These are phyloP conservation scores for Podarcis siculus DNA, from an alignment of 2,797 vertebrate species.

Conservation along the genomic window DNA sequence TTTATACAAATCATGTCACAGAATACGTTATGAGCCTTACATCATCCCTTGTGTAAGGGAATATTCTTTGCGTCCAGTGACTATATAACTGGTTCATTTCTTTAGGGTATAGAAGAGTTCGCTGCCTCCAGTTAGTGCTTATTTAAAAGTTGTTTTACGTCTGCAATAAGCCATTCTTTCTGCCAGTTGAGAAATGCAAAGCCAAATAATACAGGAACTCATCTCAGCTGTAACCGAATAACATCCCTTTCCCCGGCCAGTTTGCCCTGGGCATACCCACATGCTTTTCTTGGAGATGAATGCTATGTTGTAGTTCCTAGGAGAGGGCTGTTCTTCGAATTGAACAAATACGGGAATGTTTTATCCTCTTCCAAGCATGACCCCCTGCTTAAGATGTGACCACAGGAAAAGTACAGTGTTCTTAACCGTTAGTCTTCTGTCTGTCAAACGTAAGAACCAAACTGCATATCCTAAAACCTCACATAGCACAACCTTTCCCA, in stretches of 20 bases:
- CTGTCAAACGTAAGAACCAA: not conserved
- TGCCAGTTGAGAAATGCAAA: slow-evolving; percentile 33
- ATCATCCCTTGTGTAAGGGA: no score
- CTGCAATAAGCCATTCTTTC: not conserved
- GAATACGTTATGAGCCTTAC: no score
- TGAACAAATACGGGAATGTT: slow-evolving; percentile 1
- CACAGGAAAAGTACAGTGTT: not conserved
- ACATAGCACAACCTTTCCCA: not conserved
- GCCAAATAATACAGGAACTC: not conserved
- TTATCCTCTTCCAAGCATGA: not conserved
- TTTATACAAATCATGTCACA: no score
- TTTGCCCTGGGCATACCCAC: not conserved
- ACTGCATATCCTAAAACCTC: not conserved
- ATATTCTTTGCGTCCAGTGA: not conserved
- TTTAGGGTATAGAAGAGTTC: not conserved
- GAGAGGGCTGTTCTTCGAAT: not conserved
- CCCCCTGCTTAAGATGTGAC: not conserved
- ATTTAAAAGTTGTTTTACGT: not conserved
- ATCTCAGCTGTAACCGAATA: not conserved
- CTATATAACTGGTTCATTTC: not conserved
- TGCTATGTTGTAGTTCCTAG: not conserved
- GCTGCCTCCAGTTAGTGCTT: not conserved
- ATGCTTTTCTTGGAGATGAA: not conserved
- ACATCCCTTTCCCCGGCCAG: no score
- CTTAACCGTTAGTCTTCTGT: not conserved